Evolutionary conservation across 2,797 vertebrate genomes (phyloP), one percentile per base, ranked within the genome.

Genomic region (Bradypodion pumilum): DNA sequence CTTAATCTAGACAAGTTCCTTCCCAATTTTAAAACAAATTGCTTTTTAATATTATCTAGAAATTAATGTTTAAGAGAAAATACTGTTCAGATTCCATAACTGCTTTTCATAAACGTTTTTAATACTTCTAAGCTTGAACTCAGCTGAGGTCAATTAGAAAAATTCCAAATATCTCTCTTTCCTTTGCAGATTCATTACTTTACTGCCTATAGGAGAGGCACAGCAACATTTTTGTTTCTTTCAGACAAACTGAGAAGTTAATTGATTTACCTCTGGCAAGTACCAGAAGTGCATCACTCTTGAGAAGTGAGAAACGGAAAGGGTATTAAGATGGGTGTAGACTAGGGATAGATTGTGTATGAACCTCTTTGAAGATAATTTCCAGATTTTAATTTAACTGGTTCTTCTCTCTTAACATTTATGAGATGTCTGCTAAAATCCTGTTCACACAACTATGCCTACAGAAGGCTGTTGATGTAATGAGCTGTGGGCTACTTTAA

Each of bases 21-120:
- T 44, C 8, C 83, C 52, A 86, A 89, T 90, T 94, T 94, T 92
- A 75, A 89, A 94, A 91, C 37, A 93, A 86, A 94, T 93, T 89
- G 62, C 62, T 94, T 92, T 92, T 92, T 91, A 92, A 91, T 89
- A 89, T 85, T 80, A 87, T 59, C 89, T 90, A 83, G 85, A 90
- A 35, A 88, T 93, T 76, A 87, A 87, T 90, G 56, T 91, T 93
- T 94, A 89, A 92, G 88, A 90, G 69, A 81, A 86, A 82, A 68
- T 88, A 82, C 78, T 85, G 21, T 88, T 94, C 89, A 82, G 89
- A 82, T 74, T 90, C 75, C 46, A n/a, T 65, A 92, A 87, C 77
- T 87, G 84, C 84, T 89, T 91, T 92, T 94, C 80, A 92, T 87
- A 89, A 94, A 91, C 80, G 76, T 85, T 87, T 87, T 93, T 90